Evolutionary conservation across 2,888 invertebrate species (phyloP), one percentile per base, ranked within the genome.

Genomic region (Diadegma fenestrale): DNA sequence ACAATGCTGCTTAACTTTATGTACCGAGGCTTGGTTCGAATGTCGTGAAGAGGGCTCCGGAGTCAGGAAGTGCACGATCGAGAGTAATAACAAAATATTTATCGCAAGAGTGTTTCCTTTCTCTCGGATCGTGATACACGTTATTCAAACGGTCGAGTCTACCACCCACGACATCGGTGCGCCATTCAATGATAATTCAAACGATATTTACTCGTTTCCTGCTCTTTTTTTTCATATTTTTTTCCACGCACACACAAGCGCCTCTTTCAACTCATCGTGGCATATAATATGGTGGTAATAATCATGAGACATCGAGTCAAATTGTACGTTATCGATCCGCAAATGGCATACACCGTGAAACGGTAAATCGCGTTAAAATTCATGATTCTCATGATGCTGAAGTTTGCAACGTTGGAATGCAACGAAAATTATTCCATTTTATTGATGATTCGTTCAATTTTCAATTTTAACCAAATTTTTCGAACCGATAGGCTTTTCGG

Each of bases 71-170:
- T 85, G 37, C 72, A 66, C 64, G 54, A 58, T 33, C 63, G 64
- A 72, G 76, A 72, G 69, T 71, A 77, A 77, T 76, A 84, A 77
- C 82, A 61, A 80, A 85, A 85, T 82, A 85, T 80, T 80, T 82
- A 82, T 85, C 82, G 77, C 76, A 33, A 72, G 71, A 82, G 69
- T 45, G 48, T 79, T 83, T 73, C 63, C 79, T 83, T 68, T 79
- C 73, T 69, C 78, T 63, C 41, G 14, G 72, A 75, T 26, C 63
- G 17, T 80, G 71, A 66, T 73, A 66, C 26, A 73, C 66, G 79
- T 80, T 82, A 82, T 73, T 76, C 76, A 80, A 79, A 64, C 82
- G 79, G 43, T 71, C 73, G 22, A 22, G 43, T 73, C 22, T 78
- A 22, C 69, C 81, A 81, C 81, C 81, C 84, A 81, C 82, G 85